A percentile compares a stretch with the other conserved stretches of the same genome.
Evolutionary conservation across 2,113 vertebrate genomes (phyloP).

Genomic region (Athene cunicularia): DNA sequence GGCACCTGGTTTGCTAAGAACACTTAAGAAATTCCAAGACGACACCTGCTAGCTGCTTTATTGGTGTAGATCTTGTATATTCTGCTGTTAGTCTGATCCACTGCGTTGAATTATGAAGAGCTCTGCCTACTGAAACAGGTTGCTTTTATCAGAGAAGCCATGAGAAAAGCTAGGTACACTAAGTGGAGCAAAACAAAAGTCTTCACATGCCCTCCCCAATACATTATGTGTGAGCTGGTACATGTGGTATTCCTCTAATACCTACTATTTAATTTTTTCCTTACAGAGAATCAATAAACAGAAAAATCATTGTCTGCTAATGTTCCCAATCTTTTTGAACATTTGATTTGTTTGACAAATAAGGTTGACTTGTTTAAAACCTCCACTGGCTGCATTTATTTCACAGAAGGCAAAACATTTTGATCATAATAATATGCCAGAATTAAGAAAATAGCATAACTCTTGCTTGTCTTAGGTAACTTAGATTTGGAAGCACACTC

Average conservation of each 20-base stretch:
- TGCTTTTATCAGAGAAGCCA: not conserved
- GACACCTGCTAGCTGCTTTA: conserved; percentile 53
- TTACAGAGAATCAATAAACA: not conserved
- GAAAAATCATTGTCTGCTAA: not conserved
- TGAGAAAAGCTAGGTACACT: not conserved
- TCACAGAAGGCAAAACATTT: not conserved
- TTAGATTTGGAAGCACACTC: conserved; percentile 2
- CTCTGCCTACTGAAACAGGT: not conserved
- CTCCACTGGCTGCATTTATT: not conserved
- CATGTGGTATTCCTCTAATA: not conserved
- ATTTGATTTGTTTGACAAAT: not conserved
- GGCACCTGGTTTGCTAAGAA: conserved; percentile 63
- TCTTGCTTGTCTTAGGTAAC: not conserved
- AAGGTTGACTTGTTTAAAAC: not conserved
- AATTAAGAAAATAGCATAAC: conserved; percentile 7
- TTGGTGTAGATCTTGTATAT: not conserved
- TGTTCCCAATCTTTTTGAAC: not conserved
- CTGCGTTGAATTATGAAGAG: not conserved
- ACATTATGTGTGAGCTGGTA: not conserved
- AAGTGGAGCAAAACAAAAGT: not conserved
- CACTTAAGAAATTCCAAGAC: conserved; percentile 50
- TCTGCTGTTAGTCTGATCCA: not conserved
- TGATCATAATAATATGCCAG: not conserved
- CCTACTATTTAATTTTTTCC: not conserved
- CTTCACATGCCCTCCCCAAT: accelerated